Percentiles rank a stretch among this genome's conserved stretches.
These are phyloP conservation scores for Uria aalge DNA, from an alignment of 2,113 vertebrate species.

Conservation along the genomic window DNA sequence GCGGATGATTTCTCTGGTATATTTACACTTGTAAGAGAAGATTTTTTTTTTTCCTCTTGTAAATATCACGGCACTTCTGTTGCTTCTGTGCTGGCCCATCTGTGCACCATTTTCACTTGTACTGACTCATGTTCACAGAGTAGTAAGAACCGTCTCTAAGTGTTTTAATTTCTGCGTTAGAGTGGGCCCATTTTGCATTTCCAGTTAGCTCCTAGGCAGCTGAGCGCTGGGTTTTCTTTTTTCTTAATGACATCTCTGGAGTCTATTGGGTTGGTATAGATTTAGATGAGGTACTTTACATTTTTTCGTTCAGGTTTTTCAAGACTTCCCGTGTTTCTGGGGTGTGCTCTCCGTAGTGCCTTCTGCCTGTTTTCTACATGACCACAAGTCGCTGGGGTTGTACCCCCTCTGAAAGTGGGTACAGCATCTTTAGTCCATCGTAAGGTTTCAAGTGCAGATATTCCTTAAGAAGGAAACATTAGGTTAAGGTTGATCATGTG, in stretches of 20 bases:
- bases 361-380: neutral
- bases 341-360: neutral
- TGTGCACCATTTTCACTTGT: conserved; percentile 57
- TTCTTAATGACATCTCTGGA: neutral
- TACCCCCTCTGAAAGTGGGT: neutral
- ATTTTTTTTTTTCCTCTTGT: neutral
- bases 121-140: conserved; percentile 43
- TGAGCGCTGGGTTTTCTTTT: neutral
- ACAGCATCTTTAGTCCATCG: neutral
- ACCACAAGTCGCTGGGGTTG: neutral
- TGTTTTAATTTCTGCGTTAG: neutral
- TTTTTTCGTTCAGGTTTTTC: neutral
- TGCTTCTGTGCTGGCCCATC: conserved; percentile 54
- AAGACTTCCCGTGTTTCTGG: neutral
- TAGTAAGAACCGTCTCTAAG: conserved; percentile 2
- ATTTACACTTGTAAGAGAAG: conserved; percentile 58
- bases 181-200: neutral
- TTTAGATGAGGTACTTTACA: neutral
- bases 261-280: neutral
- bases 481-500: neutral
- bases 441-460: neutral
- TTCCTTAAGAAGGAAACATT: neutral
- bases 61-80: conserved; percentile 54
- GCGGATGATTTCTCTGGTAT: conserved; percentile 29
- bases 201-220: neutral